Evolutionary conservation across 2,888 invertebrate species (phyloP).

Genomic region (Tetramorium bicarinatum): DNA sequence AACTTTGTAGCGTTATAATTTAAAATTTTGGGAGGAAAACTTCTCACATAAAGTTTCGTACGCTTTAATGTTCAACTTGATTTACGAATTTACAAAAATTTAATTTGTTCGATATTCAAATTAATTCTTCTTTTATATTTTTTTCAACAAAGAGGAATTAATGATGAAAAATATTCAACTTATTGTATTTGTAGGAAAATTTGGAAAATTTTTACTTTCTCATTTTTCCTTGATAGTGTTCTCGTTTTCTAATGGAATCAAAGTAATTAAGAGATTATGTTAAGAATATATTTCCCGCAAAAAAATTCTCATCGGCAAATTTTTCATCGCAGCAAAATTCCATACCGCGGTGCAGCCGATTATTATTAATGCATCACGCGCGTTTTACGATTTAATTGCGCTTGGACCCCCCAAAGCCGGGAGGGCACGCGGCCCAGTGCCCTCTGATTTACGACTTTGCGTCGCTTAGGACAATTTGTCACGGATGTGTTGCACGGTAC

Average conservation of each 20-base stretch:
- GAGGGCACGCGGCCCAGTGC: constrained; percentile 23
- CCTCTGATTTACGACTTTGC: constrained; percentile 73
- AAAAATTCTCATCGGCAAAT: neutral
- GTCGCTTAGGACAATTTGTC: constrained; percentile 71
- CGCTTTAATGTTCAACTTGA: neutral
- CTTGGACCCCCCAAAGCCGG: neutral
- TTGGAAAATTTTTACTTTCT: neutral
- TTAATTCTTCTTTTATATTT: neutral
- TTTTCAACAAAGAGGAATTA: neutral
- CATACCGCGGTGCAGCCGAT: constrained; percentile 58
- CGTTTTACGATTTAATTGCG: constrained; percentile 70
- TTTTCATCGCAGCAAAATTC: constrained; percentile 47
- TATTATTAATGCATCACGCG: constrained; percentile 68
- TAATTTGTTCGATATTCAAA: constrained; percentile 3
- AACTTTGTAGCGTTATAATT: neutral
- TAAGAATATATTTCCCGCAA: neutral
- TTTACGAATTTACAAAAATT: neutral
- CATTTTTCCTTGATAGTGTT: neutral
- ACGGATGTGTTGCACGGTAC: constrained; percentile 38
- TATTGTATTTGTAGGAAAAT: neutral
- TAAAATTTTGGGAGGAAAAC: neutral
- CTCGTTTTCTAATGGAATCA: neutral
- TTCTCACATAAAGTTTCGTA: neutral
- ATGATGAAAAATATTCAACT: neutral
- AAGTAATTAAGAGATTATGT: neutral